phyloP scores from a whole-genome alignment of 2,113 vertebrate species.

The Hydropotes inermis region DNA sequence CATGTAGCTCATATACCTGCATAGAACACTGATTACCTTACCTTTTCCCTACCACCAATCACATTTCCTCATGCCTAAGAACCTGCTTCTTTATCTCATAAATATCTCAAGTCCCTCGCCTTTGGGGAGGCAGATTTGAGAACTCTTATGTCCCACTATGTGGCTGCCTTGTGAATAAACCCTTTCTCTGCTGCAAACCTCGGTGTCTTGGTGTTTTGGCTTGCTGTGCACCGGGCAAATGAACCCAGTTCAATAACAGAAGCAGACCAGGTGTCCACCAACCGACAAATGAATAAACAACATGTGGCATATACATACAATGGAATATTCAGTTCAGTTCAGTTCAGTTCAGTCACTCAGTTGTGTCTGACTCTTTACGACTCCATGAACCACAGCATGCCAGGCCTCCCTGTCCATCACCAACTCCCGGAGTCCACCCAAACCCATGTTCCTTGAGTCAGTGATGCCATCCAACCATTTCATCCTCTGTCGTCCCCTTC shows the following conservation, averaged over 20 bases:
- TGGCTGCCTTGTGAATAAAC: background rate
- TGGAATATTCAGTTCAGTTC: background rate
- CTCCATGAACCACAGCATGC: no score
- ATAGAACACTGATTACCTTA: background rate
- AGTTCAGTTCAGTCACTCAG: no score
- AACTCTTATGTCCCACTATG: background rate
- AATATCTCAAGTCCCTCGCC: background rate
- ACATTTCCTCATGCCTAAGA: background rate
- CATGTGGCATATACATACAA: background rate
- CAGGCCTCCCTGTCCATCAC: no score
- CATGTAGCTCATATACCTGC: background rate
- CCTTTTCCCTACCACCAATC: background rate
- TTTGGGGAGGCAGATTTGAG: background rate
- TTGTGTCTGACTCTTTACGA: no score
- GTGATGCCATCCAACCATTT: no score
- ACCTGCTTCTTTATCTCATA: background rate
- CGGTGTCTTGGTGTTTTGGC: rapidly evolving
- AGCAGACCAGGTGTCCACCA: background rate
- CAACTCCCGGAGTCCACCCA: no score
- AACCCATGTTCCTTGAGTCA: no score
- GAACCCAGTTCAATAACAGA: background rate
- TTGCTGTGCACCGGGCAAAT: background rate
- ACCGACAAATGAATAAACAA: background rate
- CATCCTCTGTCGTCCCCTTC: no score
- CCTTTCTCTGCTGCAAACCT: background rate